Percentiles rank a stretch among this genome's conserved stretches.
Conservation (phyloP, 2,113 vertebrate genomes). For the Butorides virescens region DNA sequence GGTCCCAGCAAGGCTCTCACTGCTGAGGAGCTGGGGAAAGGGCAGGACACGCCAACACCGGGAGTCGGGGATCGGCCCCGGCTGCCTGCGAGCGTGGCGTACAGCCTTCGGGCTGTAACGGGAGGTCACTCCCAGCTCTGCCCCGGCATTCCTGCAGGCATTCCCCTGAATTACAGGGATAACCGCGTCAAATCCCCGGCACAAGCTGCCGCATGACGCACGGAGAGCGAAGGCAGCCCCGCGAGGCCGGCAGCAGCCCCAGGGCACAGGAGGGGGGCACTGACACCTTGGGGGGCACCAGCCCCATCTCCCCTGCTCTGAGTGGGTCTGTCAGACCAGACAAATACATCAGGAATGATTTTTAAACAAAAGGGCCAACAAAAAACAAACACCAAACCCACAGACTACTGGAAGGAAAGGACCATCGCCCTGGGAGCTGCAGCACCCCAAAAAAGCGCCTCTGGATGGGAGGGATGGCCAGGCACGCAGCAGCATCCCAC, state of each 20-base stretch:
- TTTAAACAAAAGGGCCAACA: not conserved
- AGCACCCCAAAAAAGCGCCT: not conserved
- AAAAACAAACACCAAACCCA: not conserved
- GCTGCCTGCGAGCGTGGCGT: rapidly evolving
- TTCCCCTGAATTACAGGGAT: not conserved
- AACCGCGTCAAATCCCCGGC: not conserved
- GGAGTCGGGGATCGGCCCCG: rapidly evolving
- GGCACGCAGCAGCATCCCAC: not conserved
- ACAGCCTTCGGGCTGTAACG: rapidly evolving
- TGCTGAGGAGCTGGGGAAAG: rapidly evolving
- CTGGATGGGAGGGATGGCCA: not conserved
- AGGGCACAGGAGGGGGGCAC: rapidly evolving
- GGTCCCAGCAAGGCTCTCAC: not conserved
- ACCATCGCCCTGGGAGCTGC: not conserved
- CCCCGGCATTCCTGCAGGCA: not conserved
- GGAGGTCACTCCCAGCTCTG: not conserved
- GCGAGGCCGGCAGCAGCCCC: not conserved
- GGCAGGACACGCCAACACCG: rapidly evolving
- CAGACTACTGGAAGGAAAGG: not conserved
- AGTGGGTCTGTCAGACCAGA: not conserved
- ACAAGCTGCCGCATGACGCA: not conserved
- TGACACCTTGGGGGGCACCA: not conserved
- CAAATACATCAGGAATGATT: not conserved
- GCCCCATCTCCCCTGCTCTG: not conserved
- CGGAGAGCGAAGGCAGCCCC: not conserved